These are phyloP conservation scores for Myrmophylax atrothorax DNA, from an alignment of 2,113 vertebrate species.

Conservation along the genomic window DNA sequence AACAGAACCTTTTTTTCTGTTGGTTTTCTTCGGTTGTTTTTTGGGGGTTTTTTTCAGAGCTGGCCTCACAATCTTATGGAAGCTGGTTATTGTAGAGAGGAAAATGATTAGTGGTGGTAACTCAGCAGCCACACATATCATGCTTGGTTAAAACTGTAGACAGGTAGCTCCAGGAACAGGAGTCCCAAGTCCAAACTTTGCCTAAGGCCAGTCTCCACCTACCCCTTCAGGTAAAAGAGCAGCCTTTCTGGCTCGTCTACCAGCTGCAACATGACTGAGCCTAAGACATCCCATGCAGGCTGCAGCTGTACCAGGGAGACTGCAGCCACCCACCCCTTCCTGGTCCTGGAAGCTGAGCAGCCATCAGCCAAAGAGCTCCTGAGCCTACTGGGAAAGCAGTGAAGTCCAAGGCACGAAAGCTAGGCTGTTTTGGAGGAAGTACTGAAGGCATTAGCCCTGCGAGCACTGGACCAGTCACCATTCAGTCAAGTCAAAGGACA, in stretches of 20 bases:
- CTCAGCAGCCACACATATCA: background rate
- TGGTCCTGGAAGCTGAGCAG: background rate
- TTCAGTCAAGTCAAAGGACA: no score
- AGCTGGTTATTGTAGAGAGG: background rate
- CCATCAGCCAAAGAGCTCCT: background rate
- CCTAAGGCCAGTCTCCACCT: background rate
- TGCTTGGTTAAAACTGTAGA: background rate
- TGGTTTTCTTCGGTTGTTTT: background rate
- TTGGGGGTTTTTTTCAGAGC: background rate
- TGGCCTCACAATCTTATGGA: background rate
- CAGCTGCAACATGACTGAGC: background rate
- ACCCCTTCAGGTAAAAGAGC: background rate
- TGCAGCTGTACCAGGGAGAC: background rate
- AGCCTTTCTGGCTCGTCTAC: background rate
- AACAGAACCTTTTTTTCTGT: background rate
- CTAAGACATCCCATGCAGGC: background rate
- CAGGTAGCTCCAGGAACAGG: background rate
- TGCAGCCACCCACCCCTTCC: background rate
- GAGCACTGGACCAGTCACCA: background rate
- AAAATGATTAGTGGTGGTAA: conserved; percentile 5
- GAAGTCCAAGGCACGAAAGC: background rate
- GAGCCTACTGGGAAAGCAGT: background rate
- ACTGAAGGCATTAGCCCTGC: background rate
- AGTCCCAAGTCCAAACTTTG: background rate
- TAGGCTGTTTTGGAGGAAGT: background rate